phyloP scores from a whole-genome alignment of 2,113 vertebrate species.

The Brevimyrus niger region DNA sequence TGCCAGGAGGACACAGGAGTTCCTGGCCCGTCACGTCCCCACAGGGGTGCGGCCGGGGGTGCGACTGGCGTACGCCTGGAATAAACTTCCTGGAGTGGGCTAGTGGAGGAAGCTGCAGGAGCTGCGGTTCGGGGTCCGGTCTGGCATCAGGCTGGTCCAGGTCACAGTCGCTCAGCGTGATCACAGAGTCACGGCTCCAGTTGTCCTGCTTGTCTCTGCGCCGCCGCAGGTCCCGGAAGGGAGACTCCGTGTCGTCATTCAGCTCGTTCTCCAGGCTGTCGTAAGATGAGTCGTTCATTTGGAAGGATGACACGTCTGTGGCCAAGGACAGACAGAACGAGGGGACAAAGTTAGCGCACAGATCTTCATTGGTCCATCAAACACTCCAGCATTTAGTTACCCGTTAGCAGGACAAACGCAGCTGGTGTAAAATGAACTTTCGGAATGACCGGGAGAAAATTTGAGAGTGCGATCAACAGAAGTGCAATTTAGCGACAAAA shows the following conservation, averaged over 20 bases:
- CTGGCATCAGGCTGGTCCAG: conserved; percentile 61
- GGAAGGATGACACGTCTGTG: conserved; percentile 75
- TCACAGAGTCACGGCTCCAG: conserved; percentile 81
- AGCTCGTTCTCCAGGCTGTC: conserved; percentile 86
- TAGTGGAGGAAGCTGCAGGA: conserved; percentile 50
- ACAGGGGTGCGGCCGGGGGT: not conserved
- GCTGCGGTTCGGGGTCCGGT: conserved; percentile 54
- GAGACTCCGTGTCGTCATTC: conserved; percentile 75
- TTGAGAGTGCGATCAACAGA: not conserved
- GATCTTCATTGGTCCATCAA: not conserved
- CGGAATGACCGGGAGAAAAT: not conserved
- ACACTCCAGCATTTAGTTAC: not conserved
- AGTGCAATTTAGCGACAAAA: not conserved
- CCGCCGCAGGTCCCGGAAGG: conserved; percentile 56
- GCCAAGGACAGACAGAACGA: conserved; percentile 13
- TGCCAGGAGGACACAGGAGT: conserved; percentile 38
- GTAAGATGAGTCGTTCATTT: conserved; percentile 85
- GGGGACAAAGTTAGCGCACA: not conserved
- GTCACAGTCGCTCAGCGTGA: conserved; percentile 79
- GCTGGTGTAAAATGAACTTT: not conserved
- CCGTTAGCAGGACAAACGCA: not conserved
- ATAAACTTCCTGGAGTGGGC: conserved; percentile 52
- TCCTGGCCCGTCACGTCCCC: conserved; percentile 35
- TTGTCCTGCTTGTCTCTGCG: conserved; percentile 67
- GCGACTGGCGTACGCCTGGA: conserved; percentile 22